phyloP scores from a whole-genome alignment of 2,113 vertebrate species.

The Procapra przewalskii region DNA sequence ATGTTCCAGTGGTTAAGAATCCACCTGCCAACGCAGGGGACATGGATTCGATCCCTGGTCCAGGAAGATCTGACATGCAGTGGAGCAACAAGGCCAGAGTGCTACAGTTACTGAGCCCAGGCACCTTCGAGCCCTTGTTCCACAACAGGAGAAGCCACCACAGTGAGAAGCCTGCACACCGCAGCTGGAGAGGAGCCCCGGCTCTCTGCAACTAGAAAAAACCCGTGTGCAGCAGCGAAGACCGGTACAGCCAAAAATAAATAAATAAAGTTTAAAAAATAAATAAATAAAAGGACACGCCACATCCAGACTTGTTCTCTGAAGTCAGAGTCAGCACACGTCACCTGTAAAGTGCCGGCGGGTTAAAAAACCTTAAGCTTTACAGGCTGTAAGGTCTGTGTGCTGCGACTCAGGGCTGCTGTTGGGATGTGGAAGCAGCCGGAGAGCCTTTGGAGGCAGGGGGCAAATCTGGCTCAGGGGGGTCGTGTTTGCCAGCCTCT shows the following conservation, averaged over 20 bases:
- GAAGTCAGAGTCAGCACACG: background rate
- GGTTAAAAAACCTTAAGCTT: background rate
- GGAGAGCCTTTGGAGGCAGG: background rate
- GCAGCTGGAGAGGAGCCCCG: background rate
- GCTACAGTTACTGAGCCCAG: background rate
- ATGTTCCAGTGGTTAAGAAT: background rate
- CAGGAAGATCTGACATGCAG: background rate
- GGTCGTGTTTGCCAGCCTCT: background rate
- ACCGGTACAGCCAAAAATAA: background rate
- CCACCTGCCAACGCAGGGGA: background rate
- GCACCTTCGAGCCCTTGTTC: background rate
- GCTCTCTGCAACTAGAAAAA: background rate
- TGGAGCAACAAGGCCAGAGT: background rate
- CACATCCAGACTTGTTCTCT: background rate
- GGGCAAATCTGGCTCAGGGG: background rate
- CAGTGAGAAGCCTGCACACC: background rate
- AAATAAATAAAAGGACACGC: background rate
- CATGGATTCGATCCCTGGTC: background rate
- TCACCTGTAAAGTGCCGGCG: background rate
- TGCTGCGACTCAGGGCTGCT: background rate
- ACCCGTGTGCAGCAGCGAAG: accelerated
- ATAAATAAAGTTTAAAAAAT: background rate
- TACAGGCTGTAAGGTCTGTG: accelerated
- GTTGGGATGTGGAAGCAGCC: background rate
- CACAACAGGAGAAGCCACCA: background rate